Percentiles rank a stretch among this genome's conserved stretches.
phyloP scores from a whole-genome alignment of 2,113 vertebrate genomes.

The Equus przewalskii region DNA sequence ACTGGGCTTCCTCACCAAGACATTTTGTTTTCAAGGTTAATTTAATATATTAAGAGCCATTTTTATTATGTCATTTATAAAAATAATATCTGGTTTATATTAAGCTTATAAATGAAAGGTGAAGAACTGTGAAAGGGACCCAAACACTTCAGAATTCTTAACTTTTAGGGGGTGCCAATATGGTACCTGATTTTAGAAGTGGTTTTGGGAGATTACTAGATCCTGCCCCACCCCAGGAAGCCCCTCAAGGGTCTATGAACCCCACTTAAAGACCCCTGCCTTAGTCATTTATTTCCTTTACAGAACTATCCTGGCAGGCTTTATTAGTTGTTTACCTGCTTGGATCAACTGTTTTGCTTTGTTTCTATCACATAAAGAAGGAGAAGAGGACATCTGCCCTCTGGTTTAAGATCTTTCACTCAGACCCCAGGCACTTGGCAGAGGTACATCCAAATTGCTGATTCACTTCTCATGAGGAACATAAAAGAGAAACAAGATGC shows the following conservation, averaged over 20 bases:
- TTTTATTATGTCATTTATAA: conserved; percentile 19
- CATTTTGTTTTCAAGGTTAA: not conserved
- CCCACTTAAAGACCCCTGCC: not conserved
- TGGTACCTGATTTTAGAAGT: not conserved
- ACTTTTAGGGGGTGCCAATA: not conserved
- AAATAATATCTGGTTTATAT: conserved; percentile 16
- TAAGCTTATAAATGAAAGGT: conserved; percentile 27
- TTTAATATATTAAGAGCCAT: not conserved
- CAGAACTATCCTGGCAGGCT: not conserved
- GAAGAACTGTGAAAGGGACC: not conserved
- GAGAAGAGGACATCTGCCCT: not conserved
- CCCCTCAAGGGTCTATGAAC: not conserved
- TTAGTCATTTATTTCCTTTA: not conserved
- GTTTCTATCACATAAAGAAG: conserved; percentile 44
- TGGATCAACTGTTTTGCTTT: not conserved
- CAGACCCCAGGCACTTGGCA: not conserved
- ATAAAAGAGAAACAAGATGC: not conserved
- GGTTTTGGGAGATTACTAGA: not conserved
- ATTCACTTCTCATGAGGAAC: not conserved
- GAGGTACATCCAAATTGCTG: not conserved
- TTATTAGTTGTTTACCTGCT: not conserved
- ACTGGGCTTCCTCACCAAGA: not conserved
- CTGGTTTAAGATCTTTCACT: not conserved
- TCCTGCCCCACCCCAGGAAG: not conserved
- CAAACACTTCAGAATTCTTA: conserved; percentile 31